phyloP scores from a whole-genome alignment of 1,140 invertebrate genomes.

The Brachionus plicatilis region DNA sequence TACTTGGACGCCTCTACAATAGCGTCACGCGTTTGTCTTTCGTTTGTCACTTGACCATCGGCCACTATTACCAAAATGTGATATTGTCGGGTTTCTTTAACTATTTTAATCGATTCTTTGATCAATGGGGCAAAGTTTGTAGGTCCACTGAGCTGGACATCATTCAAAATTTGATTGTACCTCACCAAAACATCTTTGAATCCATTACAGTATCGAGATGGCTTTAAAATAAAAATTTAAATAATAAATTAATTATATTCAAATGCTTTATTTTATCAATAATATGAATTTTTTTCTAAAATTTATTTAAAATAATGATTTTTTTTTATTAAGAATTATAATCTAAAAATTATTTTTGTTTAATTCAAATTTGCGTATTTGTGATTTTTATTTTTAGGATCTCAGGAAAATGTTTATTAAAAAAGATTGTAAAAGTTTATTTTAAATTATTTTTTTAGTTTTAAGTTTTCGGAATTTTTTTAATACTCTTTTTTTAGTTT shows the following conservation, averaged over 20 bases:
- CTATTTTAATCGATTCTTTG: constrained; percentile 56
- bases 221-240: background rate
- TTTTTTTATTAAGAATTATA: too few species aligned
- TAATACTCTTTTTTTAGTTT: too few species aligned
- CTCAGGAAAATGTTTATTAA: too few species aligned
- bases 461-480: too few species aligned
- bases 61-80: constrained; percentile 60
- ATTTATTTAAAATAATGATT: background rate
- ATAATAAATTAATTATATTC: background rate
- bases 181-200: constrained; percentile 55
- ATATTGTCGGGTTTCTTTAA: constrained; percentile 52
- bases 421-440: too few species aligned
- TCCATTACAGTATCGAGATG: constrained; percentile 50
- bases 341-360: too few species aligned
- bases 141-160: constrained; percentile 50
- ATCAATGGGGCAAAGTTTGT: constrained; percentile 60
- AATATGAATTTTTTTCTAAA: background rate
- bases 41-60: constrained; percentile 59
- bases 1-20: constrained; percentile 59
- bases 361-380: too few species aligned
- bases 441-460: too few species aligned
- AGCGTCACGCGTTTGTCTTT: constrained; percentile 55
- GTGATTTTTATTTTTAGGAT: too few species aligned
- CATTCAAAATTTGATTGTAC: constrained; percentile 47
- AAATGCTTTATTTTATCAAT: background rate